These are phyloP conservation scores for Corynorhinus townsendii DNA, from an alignment of 2,113 vertebrate genomes.

Conservation along the genomic window DNA sequence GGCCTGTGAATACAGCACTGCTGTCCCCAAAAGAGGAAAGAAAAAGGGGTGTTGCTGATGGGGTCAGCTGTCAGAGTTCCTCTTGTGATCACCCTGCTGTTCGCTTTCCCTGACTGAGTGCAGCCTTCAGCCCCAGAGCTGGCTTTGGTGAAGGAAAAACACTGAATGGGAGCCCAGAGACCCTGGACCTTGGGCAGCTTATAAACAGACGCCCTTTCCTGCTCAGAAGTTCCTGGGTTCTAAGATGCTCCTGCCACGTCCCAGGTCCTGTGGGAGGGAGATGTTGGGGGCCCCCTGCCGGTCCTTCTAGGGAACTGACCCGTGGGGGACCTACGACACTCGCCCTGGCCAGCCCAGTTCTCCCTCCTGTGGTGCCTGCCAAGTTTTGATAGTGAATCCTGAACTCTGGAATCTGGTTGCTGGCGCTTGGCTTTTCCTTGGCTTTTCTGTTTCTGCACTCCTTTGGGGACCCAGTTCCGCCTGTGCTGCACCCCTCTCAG, in stretches of 20 bases:
- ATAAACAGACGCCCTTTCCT: background rate
- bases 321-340: rapidly evolving
- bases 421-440: background rate
- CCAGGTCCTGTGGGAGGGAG: background rate
- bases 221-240: slow-evolving; percentile 12
- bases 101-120: background rate
- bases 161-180: background rate
- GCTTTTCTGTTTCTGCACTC: background rate
- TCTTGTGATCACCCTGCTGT: background rate
- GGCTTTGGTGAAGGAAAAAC: background rate
- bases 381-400: background rate
- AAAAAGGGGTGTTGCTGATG: background rate
- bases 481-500: background rate
- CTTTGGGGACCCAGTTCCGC: background rate
- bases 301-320: background rate
- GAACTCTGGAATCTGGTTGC: background rate
- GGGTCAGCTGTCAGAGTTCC: background rate
- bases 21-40: background rate
- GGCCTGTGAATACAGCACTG: background rate
- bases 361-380: background rate
- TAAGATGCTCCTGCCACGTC: slow-evolving; percentile 16
- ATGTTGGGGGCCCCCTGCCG: slow-evolving; percentile 40
- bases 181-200: background rate
- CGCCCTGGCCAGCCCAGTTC: background rate
- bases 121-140: background rate